Percentiles rank a stretch among this genome's conserved stretches.
phyloP scores from a whole-genome alignment of 2,888 invertebrate genomes.

The Saturnia japonica region DNA sequence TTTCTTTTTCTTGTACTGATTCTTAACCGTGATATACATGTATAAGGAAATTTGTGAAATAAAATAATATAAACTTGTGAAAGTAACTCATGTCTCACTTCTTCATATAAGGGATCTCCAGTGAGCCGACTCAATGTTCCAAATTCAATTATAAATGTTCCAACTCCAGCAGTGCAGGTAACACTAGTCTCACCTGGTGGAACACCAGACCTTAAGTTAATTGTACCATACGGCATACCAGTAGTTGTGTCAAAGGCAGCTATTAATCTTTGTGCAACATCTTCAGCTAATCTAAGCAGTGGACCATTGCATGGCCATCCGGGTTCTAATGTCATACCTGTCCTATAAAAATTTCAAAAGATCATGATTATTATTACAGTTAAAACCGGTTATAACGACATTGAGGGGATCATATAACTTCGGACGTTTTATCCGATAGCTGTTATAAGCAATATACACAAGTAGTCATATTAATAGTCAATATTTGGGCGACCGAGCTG shows the following conservation, averaged over 20 bases:
- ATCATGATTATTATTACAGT: background rate
- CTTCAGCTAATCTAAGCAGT: conserved; percentile 94
- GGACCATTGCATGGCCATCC: conserved; percentile 99
- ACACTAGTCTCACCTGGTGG: conserved; percentile 97
- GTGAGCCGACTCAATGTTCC: conserved; percentile 96
- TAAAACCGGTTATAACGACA: too few species aligned
- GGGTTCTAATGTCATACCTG: conserved; percentile 90
- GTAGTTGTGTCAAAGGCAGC: conserved; percentile 95
- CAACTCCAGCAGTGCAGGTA: conserved; percentile 98
- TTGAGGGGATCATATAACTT: too few species aligned
- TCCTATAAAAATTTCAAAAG: conserved; percentile 67
- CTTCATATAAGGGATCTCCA: conserved; percentile 97
- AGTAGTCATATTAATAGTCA: too few species aligned
- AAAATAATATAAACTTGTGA: background rate
- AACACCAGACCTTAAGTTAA: conserved; percentile 94
- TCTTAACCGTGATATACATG: too few species aligned
- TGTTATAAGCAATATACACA: too few species aligned
- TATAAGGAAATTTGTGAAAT: background rate
- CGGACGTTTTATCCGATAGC: too few species aligned
- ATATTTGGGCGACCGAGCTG: too few species aligned
- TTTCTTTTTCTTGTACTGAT: too few species aligned
- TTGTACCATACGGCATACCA: conserved; percentile 99
- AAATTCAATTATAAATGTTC: conserved; percentile 98
- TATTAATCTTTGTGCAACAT: conserved; percentile 94
- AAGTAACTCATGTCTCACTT: conserved; percentile 69